phyloP scores from a whole-genome alignment of 2,113 vertebrate species.

The Neolamprologus tretocephalus region DNA sequence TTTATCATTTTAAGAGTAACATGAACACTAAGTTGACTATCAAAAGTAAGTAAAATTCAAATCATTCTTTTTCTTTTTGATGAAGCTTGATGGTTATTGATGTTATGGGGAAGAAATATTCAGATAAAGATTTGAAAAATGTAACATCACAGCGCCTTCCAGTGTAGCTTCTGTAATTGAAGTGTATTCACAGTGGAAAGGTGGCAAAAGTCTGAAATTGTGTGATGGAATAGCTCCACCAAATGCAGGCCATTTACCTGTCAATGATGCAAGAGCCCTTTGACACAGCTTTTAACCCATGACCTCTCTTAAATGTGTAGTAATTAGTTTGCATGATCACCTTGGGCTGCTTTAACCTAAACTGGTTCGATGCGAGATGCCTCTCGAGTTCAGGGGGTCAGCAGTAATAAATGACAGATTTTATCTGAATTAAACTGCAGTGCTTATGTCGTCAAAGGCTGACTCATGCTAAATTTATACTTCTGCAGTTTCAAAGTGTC shows the following conservation, averaged over 20 bases:
- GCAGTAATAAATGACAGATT: background rate
- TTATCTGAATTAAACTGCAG: background rate
- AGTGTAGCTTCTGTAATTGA: background rate
- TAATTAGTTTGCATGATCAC: background rate
- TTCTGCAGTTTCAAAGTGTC: background rate
- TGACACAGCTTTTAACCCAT: background rate
- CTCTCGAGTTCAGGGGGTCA: background rate
- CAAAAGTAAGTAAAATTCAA: background rate
- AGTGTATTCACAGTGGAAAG: background rate
- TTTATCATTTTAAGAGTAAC: background rate
- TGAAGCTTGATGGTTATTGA: background rate
- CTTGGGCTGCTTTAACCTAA: background rate
- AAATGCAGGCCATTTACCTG: background rate
- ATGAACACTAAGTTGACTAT: background rate
- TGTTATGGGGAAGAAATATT: background rate
- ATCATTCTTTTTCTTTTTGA: background rate
- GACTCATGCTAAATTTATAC: background rate
- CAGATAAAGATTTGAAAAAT: background rate
- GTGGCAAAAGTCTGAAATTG: background rate
- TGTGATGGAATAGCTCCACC: background rate
- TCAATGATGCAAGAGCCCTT: background rate
- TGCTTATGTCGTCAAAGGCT: background rate
- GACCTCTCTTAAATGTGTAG: background rate
- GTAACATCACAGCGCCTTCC: background rate
- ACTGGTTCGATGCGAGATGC: background rate